Evolutionary conservation across 1,140 invertebrate genomes (phyloP), one percentile per base, ranked within the genome.

Genomic region (Telenomus remus): DNA sequence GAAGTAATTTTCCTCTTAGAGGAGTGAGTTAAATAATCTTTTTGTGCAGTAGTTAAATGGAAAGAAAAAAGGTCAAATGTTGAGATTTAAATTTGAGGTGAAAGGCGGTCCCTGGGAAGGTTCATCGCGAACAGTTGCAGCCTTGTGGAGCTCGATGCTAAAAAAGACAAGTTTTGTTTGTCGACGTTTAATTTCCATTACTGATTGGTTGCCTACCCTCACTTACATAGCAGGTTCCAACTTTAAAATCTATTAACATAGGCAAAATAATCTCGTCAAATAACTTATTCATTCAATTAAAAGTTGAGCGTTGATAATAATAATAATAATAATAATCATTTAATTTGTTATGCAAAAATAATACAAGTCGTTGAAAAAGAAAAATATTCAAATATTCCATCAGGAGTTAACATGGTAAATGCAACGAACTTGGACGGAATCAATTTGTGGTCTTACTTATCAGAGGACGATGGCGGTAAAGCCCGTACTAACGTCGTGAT

Each of bases 41-140:
- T n/a, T n/a, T n/a, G n/a, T n/a, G n/a, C n/a, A n/a, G n/a, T n/a
- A n/a, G n/a, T n/a, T n/a, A n/a, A n/a, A n/a, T n/a, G n/a, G n/a
- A n/a, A n/a, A n/a, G n/a, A n/a, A n/a, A n/a, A n/a, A n/a, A n/a
- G n/a, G n/a, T n/a, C n/a, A n/a, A n/a, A n/a, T n/a, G n/a, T n/a
- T n/a, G n/a, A n/a, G n/a, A 9, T n/a, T 47, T 44, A 53, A 19
- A 46, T 60, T 68, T 60, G 43, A 92, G 91, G 88, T 91, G 4
- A 97, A 98, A 88, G 90, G 92, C 65, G 92, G 92, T 11, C 89
- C 94, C 0, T 97, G 93, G 92, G 96, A 97, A 87, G 96, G 96
- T 13, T 95, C 93, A 0, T 90, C 93, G 0, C 89, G 95, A 76
- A 93, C 92, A 0, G 89, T 91, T 0, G 94, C 94, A 0, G 91